A percentile compares a stretch with the other conserved stretches of the same genome.
phyloP scores from a whole-genome alignment of 2,113 vertebrate species.

The Corydoras maculifer region DNA sequence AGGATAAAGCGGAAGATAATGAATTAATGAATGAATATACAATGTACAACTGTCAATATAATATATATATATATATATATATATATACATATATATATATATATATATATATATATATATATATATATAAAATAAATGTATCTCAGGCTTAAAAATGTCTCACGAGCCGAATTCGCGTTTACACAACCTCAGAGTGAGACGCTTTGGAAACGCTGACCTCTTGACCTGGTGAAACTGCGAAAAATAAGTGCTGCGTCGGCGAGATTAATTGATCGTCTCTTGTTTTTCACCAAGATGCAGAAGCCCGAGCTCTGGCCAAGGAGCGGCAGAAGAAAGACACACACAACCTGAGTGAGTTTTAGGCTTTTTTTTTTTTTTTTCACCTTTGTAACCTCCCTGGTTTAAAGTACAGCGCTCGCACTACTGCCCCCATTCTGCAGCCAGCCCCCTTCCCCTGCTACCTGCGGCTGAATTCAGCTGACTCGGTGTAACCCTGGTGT shows the following conservation, averaged over 20 bases:
- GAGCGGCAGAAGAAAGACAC: constrained; percentile 98
- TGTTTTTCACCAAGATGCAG: constrained; percentile 73
- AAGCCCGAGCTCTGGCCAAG: constrained; percentile 86
- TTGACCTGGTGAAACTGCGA: too few relatives aligned
- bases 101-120: too few relatives aligned
- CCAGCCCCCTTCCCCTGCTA: neutral
- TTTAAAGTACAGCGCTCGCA: constrained; percentile 37
- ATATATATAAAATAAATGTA: too few relatives aligned
- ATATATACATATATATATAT: too few relatives aligned
- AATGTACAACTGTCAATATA: too few relatives aligned
- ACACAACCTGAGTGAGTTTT: constrained; percentile 74
- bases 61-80: too few relatives aligned
- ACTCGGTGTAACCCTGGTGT: constrained; percentile 55
- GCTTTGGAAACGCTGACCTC: too few relatives aligned
- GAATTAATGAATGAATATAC: too few relatives aligned
- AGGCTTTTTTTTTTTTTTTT: constrained; percentile 1
- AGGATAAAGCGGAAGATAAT: too few relatives aligned
- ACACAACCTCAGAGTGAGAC: too few relatives aligned
- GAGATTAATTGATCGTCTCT: constrained; percentile 44
- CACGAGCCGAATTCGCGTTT: too few relatives aligned
- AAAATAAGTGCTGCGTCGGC: neutral
- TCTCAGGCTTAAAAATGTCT: too few relatives aligned
- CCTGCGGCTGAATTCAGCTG: constrained; percentile 53
- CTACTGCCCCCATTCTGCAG: constrained; percentile 10
- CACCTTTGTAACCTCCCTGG: constrained; percentile 24